phyloP scores from a whole-genome alignment of 2,888 invertebrate species.

The Aphidoletes aphidimyza region DNA sequence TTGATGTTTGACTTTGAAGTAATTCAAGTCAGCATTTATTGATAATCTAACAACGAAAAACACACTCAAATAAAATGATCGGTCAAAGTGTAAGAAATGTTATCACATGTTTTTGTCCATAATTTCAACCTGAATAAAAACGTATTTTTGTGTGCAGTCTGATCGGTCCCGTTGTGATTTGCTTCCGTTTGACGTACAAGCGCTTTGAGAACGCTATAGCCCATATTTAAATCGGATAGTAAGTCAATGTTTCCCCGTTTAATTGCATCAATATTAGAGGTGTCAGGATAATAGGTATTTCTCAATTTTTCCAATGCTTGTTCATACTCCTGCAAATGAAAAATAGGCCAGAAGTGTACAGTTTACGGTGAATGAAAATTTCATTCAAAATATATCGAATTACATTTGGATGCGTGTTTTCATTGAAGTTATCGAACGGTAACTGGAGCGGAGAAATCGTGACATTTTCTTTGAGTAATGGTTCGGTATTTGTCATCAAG shows the following conservation, averaged over 20 bases:
- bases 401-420: slow-evolving; percentile 1
- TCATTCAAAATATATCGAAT: neutral
- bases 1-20: neutral
- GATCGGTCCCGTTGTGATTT: neutral
- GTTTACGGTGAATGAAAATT: too few relatives aligned
- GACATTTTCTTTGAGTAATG: neutral
- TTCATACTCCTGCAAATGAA: neutral
- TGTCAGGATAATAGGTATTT: neutral
- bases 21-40: neutral
- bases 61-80: too few relatives aligned
- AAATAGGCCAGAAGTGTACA: neutral
- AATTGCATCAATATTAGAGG: neutral
- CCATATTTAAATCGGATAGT: neutral
- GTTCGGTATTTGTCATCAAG: neutral
- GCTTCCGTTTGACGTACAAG: neutral
- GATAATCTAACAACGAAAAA: neutral
- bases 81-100: too few relatives aligned
- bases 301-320: neutral
- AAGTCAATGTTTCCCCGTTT: neutral
- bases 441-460: neutral
- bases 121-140: neutral
- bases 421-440: neutral
- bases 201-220: neutral
- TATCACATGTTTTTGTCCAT: neutral
- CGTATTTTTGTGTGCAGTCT: too few relatives aligned